Evolutionary conservation across 2,113 vertebrate species (phyloP).

Genomic region (Siphamia tubifer): DNA sequence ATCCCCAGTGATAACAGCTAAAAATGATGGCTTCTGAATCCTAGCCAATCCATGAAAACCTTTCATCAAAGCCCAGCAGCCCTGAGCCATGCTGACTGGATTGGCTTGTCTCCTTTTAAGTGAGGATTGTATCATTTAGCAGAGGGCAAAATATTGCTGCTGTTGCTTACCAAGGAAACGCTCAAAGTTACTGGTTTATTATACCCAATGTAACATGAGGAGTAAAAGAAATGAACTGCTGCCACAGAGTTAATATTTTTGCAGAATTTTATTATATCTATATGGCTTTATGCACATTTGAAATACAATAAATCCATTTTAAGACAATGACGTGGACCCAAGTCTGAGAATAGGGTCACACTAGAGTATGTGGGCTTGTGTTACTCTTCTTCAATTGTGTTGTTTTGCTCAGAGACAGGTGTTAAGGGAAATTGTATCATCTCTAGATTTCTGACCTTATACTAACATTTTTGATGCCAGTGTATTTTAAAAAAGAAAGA

Average conservation of each 20-base stretch:
- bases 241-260: too few species aligned
- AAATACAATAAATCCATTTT: not conserved
- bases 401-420: slow-evolving; percentile 6
- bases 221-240: not conserved
- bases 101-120: slow-evolving; percentile 19
- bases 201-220: slow-evolving; percentile 15
- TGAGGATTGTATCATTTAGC: slow-evolving; percentile 44
- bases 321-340: not conserved
- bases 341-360: not conserved
- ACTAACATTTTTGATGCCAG: slow-evolving; percentile 42
- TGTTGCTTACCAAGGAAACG: slow-evolving; percentile 24
- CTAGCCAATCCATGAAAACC: slow-evolving; percentile 50
- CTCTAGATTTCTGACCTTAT: slow-evolving; percentile 53
- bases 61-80: slow-evolving; percentile 59
- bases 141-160: slow-evolving; percentile 5
- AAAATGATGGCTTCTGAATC: slow-evolving; percentile 41
- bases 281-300: too few species aligned
- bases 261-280: too few species aligned
- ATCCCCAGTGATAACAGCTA: slow-evolving; percentile 32
- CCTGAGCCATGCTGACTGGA: slow-evolving; percentile 30
- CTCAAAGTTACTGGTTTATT: slow-evolving; percentile 21
- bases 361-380: not conserved
- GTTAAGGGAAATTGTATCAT: slow-evolving; percentile 4
- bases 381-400: not conserved
- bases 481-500: too few species aligned